Base-by-base conservation (phyloP, 2,797 vertebrate genomes). In the Epinephelus awoara region DNA sequence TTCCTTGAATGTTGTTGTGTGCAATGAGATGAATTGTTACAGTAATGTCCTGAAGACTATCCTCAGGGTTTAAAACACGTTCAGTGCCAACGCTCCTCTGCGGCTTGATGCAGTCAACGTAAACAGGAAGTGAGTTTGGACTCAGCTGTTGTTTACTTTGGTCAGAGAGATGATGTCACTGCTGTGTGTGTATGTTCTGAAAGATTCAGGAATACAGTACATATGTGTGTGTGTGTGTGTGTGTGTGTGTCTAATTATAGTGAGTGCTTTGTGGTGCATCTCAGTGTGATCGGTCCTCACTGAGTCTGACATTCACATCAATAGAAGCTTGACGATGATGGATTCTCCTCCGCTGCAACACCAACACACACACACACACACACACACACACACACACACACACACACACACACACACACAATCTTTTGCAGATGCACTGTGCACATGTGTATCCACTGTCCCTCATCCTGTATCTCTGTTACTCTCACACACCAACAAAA, bases 291-390 rank as follows among this genome's bases (percentile, higher is more conserved):
- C 80, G 84, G 81, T 86, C 92, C 89, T 92, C 87, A 83, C 89
- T 63, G 91, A 85, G 80, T 91, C 88, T 94, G 94, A 95, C 92
- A 62, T 89, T 91, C 91, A 77, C 93, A 93, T 96, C 95, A 93
- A 95, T 95, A 94, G 92, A 82, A 90, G 91, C 83, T 90, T 94
- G 93, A 95, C 87, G 87, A 93, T 94, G 95, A 95, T 95, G 91
- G 93, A 94, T 96, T 89, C 83, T 88, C 81, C 65, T 86, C 64
- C 50, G 23, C 85, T 71, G 88, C 85, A 61, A 85, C 21, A 84
- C 79, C 12, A 57, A 67, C 68, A 67, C 70, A 67, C 62, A 65
- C 65, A 34, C 61, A 63, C 63, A 59, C 44, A 51, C 54, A 58
- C 23, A 23, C 23, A 23, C 23, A 23, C 23, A 23, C 23, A 23